Evolutionary conservation across 2,113 vertebrate species (phyloP).

Genomic region (Chascanopsetta lugubris): DNA sequence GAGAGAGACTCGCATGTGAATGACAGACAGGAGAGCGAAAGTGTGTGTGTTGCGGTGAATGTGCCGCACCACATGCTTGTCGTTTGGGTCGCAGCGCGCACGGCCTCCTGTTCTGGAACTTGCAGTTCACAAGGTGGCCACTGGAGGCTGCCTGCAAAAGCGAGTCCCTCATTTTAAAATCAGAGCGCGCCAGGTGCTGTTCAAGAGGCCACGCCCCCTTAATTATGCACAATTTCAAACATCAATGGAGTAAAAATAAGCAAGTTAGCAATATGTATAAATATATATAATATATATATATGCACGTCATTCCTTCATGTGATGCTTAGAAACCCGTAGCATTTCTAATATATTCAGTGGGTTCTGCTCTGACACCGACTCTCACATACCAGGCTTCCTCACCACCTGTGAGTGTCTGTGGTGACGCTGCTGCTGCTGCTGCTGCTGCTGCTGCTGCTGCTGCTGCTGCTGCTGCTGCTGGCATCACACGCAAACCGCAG

Average conservation of each 20-base stretch:
- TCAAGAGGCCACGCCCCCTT: no score
- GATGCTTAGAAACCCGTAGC: background rate
- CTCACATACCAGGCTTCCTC: constrained; percentile 12
- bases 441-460: constrained; percentile 39
- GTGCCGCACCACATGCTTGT: constrained; percentile 70
- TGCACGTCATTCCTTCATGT: background rate
- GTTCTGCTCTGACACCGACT: background rate
- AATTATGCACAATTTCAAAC: no score
- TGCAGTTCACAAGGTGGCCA: no score
- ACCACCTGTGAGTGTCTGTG: constrained; percentile 36
- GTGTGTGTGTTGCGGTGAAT: constrained; percentile 34
- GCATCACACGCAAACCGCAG: constrained; percentile 27
- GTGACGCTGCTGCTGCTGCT: constrained; percentile 40
- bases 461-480: constrained; percentile 38
- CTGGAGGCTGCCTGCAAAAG: no score
- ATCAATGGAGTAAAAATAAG: no score
- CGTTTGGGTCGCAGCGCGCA: constrained; percentile 70
- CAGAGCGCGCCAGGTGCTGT: constrained; percentile 41
- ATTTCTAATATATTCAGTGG: no score
- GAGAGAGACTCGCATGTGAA: background rate
- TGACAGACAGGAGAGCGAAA: constrained; percentile 7
- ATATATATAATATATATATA: no score
- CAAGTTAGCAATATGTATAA: no score
- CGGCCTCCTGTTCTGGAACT: constrained; percentile 73
- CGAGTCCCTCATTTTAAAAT: no score